These are phyloP conservation scores for Pangasius krempfi DNA, from an alignment of 2,797 vertebrate genomes.

Conservation along the genomic window DNA sequence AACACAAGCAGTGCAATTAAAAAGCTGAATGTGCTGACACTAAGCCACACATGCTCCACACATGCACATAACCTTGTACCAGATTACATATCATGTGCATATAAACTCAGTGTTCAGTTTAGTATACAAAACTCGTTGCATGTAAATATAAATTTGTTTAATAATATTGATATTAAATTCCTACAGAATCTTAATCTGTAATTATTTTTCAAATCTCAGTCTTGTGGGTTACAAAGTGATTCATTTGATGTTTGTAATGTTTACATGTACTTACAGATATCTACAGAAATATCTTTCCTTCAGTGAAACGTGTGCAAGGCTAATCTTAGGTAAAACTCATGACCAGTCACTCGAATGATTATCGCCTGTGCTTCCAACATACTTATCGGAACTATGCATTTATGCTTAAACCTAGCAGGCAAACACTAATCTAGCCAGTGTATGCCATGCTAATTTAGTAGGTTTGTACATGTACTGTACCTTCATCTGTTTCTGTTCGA, in stretches of 20 bases:
- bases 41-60: slow-evolving; percentile 25
- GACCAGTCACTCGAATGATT: background rate
- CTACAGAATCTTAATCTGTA: background rate
- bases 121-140: background rate
- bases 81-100: background rate
- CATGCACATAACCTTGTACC: background rate
- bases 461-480: background rate
- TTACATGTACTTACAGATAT: background rate
- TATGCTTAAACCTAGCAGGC: background rate
- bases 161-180: background rate
- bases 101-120: background rate
- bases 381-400: background rate
- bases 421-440: background rate
- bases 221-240: background rate
- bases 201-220: background rate
- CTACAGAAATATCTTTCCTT: background rate
- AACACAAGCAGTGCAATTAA: slow-evolving; percentile 16
- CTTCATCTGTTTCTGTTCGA: background rate
- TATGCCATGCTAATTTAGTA: background rate
- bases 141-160: background rate
- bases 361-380: background rate
- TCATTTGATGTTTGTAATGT: background rate
- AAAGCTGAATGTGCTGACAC: background rate
- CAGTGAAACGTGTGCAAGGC: background rate
- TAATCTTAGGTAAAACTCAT: background rate